Evolutionary conservation across 2,797 vertebrate species (phyloP).

Genomic region (Sebastes alutus): DNA sequence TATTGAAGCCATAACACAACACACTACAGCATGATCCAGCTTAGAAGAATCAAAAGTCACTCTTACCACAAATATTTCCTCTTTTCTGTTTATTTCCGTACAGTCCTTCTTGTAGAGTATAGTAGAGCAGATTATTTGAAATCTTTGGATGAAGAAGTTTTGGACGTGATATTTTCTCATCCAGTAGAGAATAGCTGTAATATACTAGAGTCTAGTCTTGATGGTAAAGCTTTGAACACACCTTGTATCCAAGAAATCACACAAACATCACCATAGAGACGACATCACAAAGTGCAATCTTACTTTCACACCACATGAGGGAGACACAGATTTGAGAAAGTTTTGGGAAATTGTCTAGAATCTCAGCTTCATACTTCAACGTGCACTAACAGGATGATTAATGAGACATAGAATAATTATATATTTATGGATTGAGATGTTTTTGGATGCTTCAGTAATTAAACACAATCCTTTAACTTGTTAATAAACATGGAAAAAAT

Average conservation of each 20-base stretch:
- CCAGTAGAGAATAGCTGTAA: neutral
- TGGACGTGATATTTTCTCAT: neutral
- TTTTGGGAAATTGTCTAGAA: neutral
- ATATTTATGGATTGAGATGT: neutral
- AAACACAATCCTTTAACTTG: neutral
- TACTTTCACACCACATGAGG: constrained; percentile 32
- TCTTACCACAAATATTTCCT: constrained; percentile 26
- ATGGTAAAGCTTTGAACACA: constrained; percentile 11
- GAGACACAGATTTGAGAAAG: constrained; percentile 28
- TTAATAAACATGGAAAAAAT: neutral
- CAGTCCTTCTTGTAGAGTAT: neutral
- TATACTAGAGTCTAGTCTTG: neutral
- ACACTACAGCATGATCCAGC: neutral
- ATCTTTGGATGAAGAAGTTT: neutral
- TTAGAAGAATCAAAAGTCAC: neutral
- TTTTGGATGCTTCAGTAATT: neutral
- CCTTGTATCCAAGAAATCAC: constrained; percentile 6
- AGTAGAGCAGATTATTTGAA: neutral
- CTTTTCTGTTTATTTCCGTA: neutral
- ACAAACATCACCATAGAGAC: constrained; percentile 60
- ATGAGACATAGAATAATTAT: neutral
- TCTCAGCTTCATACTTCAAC: neutral
- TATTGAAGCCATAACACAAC: neutral
- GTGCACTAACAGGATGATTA: neutral
- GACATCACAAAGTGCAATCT: constrained; percentile 11